Base-by-base conservation (phyloP, 2,888 invertebrate species). In the Spilarctia lutea region DNA sequence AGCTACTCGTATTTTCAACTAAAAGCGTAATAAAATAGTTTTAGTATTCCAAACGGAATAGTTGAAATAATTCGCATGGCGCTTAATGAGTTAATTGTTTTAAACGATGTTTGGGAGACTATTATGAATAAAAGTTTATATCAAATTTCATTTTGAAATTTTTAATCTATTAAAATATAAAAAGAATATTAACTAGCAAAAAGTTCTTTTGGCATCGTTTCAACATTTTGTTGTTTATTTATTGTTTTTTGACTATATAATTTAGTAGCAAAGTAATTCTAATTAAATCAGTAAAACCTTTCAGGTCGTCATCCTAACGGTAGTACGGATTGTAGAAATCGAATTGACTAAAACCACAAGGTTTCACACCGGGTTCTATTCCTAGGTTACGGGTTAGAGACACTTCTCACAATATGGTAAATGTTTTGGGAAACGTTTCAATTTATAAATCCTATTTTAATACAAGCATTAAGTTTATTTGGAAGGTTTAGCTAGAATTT, bases 11-110 rank as follows among this genome's bases (percentile, higher is more conserved):
- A 74, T 73, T 83, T 69, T 73, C 74, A 45, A 67, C 65, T 48
- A 42, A 72, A 72, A 75, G 42, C 27, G 42, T 75, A 69, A 76
- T 75, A 71, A 79, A 81, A 70, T 75, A 73, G 78, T 76, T 80
- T 75, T 33, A 71, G 72, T 65, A 72, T 66, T 67, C 30, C 42
- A 70, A 60, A 70, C 39, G 56, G 69, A 60, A 39, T 70, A 70
- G 56, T 60, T 70, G 56, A 39, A 70, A 56, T 60, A 70, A 70
- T 70, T 70, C 20, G 69, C 39, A 39, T 60, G 2, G 69, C 56
- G 27, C 56, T 70, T 56, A 74, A 70, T 72, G 72, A 76, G 75
- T 76, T 75, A 70, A 75, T 68, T 16, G 76, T 65, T 74, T 69
- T 60, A n/a, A 27, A 39, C 39, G 20, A 27, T 70, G 56, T 70